Conservation (phyloP, 1,140 invertebrate species). For the Thalassaphorura encarpata region DNA sequence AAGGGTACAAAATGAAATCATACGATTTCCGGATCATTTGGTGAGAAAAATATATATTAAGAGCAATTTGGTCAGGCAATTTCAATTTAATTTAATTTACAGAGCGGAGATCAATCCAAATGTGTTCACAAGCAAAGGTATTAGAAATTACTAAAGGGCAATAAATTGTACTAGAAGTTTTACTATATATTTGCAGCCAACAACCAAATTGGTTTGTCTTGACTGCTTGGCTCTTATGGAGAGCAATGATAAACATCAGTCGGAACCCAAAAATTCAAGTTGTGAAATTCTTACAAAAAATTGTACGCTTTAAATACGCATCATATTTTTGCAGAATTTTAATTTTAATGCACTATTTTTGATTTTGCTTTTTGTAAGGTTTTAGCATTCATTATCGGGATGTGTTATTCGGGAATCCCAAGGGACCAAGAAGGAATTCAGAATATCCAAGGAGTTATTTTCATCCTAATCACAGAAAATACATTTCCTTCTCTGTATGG, state of each 20-base stretch:
- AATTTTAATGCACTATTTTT: too few species aligned
- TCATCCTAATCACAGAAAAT: constrained; percentile 74
- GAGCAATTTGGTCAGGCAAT: too few species aligned
- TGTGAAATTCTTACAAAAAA: constrained; percentile 59
- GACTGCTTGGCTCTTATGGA: constrained; percentile 55
- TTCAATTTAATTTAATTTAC: too few species aligned
- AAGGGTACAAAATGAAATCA: constrained; percentile 32
- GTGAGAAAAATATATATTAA: too few species aligned
- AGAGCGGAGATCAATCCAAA: too few species aligned
- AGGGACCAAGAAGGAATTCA: constrained; percentile 65
- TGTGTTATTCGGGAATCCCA: constrained; percentile 60
- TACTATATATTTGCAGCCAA: constrained; percentile 42
- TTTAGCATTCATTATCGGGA: constrained; percentile 60
- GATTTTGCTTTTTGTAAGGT: constrained; percentile 41
- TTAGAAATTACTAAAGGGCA: too few species aligned
- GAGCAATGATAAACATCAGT: constrained; percentile 54
- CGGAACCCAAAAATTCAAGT: constrained; percentile 60
- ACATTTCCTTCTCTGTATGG: constrained; percentile 78
- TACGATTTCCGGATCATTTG: too few species aligned
- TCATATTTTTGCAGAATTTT: too few species aligned
- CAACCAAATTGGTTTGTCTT: constrained; percentile 50
- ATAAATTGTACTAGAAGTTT: too few species aligned
- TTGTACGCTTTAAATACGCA: constrained; percentile 47
- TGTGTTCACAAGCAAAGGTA: too few species aligned
- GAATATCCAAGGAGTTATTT: constrained; percentile 67